These are phyloP conservation scores for Cyprinodon diabolis DNA, from an alignment of 2,797 vertebrate genomes.

Conservation along the genomic window DNA sequence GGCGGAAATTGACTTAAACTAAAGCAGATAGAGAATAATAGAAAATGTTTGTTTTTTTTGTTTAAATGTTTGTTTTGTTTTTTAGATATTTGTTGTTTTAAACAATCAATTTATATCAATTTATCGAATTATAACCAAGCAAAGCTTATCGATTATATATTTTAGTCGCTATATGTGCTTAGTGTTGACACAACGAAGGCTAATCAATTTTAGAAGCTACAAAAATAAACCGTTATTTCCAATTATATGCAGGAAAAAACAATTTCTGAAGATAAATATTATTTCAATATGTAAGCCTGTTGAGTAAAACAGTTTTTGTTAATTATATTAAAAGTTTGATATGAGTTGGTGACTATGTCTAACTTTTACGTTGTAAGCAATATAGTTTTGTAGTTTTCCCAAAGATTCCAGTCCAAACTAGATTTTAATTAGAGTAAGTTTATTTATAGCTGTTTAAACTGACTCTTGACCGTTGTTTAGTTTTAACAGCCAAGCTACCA, in stretches of 20 bases:
- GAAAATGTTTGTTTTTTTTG: too few species aligned
- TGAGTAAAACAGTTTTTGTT: neutral
- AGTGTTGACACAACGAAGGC: neutral
- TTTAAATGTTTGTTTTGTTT: too few species aligned
- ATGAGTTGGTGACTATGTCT: neutral
- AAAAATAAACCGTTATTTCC: neutral
- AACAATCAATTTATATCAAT: too few species aligned
- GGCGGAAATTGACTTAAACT: too few species aligned
- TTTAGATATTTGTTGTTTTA: too few species aligned
- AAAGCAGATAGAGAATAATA: too few species aligned
- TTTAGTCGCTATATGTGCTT: neutral
- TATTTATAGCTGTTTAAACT: neutral
- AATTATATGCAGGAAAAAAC: neutral
- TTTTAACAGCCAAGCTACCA: neutral
- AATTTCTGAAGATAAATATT: neutral
- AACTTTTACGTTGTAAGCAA: slow-evolving; percentile 41
- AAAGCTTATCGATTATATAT: too few species aligned
- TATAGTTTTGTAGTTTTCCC: slow-evolving; percentile 10
- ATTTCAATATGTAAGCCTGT: neutral
- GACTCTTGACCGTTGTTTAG: neutral
- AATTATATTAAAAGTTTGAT: neutral
- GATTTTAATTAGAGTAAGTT: slow-evolving; percentile 8
- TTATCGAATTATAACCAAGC: too few species aligned
- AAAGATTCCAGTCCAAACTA: neutral
- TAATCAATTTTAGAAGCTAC: too few species aligned